Base-by-base conservation (phyloP, 2,113 vertebrate species). In the Columbina picui region DNA sequence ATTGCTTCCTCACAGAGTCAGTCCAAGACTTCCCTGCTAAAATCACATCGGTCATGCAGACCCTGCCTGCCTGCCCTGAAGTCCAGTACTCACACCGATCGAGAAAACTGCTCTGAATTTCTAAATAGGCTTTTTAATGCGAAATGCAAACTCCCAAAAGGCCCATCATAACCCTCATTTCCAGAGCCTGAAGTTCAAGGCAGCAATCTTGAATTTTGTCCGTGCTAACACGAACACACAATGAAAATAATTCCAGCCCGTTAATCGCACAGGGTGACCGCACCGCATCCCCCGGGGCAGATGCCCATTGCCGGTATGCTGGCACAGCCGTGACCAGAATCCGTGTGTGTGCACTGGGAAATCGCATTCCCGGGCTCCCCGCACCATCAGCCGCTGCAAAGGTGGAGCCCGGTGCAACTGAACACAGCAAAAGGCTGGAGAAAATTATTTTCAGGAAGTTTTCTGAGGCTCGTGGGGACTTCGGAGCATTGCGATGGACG, bases 41-140 rank as follows among this genome's bases (percentile, higher is more conserved):
- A 77, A 81, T 7, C 67, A 32, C 32, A 22, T n/a, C 19, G 0
- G 59, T 52, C 71, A 12, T 0, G 10, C 75, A 88, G 36, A 69
- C 14, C 10, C 32, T 78, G 73, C 25, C 34, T 36, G 43, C 11
- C 26, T 23, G 77, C 36, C 70, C 69, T 19, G 2, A 30, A 74
- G 20, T 7, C 64, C 1, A 2, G n/a, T 16, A 43, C 0, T 1
- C 76, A 29, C 63, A 26, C 14, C 0, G 2, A 23, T 1, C 12
- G 34, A 52, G 11, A 71, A 73, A 65, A 8, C 50, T 3, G 1
- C 83, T 74, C 57, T 9, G 43, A 75, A 85, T 27, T 30, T 36
- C 22, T 64, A 86, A 85, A 69, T 0, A 16, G 73, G 39, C 57
- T 45, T 61, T 61, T 36, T 1, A 36, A 82, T 0, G 9, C 0